Percentiles rank a stretch among this genome's conserved stretches.
Conservation (phyloP, 2,113 vertebrate species). For the Ovis aries region ARS-UI_Ramb_v3.0 NC_056071.1:3803001-3803500, state of each 20-base stretch:
- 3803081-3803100: neutral
- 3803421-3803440: fast-evolving
- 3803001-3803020: neutral
- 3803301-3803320: neutral
- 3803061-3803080: neutral
- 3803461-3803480: neutral
- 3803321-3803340: neutral
- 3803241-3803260: neutral
- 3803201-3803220: neutral
- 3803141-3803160: neutral
- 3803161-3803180: neutral
- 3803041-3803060: neutral
- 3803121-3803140: neutral
- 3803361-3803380: neutral
- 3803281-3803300: neutral
- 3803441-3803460: fast-evolving
- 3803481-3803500: neutral
- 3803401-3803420: neutral
- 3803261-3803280: neutral
- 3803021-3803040: neutral
- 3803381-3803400: neutral
- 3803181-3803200: neutral
- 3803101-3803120: neutral
- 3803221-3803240: neutral
- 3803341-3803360: neutral